Percentiles rank a stretch among this genome's conserved stretches.
phyloP scores from a whole-genome alignment of 2,888 invertebrate species.

The Lithophane ornitopus region DNA sequence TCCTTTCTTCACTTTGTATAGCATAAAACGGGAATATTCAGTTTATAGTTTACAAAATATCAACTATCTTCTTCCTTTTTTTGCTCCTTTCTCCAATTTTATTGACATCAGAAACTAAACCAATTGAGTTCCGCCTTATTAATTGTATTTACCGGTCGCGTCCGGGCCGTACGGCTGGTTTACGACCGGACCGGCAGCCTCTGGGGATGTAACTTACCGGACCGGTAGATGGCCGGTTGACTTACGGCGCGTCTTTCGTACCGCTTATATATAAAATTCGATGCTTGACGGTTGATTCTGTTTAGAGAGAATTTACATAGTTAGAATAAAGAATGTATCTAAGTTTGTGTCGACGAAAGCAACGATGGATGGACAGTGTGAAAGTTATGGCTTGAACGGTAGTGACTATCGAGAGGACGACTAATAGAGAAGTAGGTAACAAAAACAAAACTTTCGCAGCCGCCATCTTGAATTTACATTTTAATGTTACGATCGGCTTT shows the following conservation, averaged over 20 bases:
- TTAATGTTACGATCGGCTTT: too few relatives aligned
- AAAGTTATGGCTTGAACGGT: neutral
- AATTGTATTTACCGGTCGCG: slow-evolving; percentile 51
- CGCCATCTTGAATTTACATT: too few relatives aligned
- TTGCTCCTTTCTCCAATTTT: neutral
- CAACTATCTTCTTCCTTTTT: neutral
- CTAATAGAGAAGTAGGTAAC: neutral
- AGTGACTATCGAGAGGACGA: neutral
- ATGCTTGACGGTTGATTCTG: slow-evolving; percentile 18
- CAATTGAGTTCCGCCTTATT: slow-evolving; percentile 48
- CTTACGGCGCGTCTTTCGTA: slow-evolving; percentile 35
- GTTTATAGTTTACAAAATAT: neutral
- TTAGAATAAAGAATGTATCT: neutral
- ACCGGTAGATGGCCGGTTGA: slow-evolving; percentile 38
- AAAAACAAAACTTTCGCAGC: too few relatives aligned
- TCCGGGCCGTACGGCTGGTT: slow-evolving; percentile 50
- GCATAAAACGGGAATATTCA: neutral
- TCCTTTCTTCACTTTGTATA: neutral
- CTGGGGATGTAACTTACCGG: slow-evolving; percentile 56
- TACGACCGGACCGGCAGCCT: slow-evolving; percentile 52
- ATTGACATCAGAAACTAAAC: slow-evolving; percentile 33
- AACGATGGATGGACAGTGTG: neutral
- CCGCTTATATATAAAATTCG: slow-evolving; percentile 20
- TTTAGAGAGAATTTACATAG: slow-evolving; percentile 13
- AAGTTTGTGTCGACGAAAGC: neutral